Evolutionary conservation across 2,888 invertebrate species (phyloP).

Genomic region (Aquatica leii): DNA sequence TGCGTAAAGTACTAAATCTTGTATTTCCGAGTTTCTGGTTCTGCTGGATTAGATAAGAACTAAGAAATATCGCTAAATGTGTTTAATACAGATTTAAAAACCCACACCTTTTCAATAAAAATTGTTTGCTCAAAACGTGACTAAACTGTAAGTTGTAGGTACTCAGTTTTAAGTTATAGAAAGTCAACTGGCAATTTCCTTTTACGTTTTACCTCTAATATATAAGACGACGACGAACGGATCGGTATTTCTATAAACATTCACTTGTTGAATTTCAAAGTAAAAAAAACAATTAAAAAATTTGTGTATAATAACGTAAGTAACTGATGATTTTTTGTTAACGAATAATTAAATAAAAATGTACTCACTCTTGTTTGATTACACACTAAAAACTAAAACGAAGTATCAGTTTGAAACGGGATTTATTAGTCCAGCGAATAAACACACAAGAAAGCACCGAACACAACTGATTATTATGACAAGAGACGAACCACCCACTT

Average conservation of each 20-base stretch:
- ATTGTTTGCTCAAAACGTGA: conserved; percentile 33
- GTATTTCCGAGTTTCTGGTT: too few species aligned
- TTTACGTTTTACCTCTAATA: conserved; percentile 24
- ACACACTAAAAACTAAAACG: conserved; percentile 26
- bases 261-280: conserved; percentile 13
- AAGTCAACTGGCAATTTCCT: conserved; percentile 32
- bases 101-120: conserved; percentile 36
- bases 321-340: background rate
- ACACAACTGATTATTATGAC: conserved; percentile 34
- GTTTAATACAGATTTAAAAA: conserved; percentile 25
- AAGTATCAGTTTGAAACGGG: conserved; percentile 18
- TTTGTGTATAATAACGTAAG: background rate
- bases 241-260: conserved; percentile 19
- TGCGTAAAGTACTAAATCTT: too few species aligned
- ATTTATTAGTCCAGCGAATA: conserved; percentile 21
- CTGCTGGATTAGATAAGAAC: too few species aligned
- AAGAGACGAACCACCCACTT: conserved; percentile 22
- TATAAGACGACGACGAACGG: conserved; percentile 13
- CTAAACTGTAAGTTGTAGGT: conserved; percentile 29
- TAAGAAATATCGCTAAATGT: background rate
- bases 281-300: background rate
- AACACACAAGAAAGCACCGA: conserved; percentile 29
- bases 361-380: conserved; percentile 25
- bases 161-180: conserved; percentile 26
- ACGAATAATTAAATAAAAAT: background rate